A percentile compares a stretch with the other conserved stretches of the same genome.
phyloP scores from a whole-genome alignment of 2,113 vertebrate species.

The Nycticebus coucang region DNA sequence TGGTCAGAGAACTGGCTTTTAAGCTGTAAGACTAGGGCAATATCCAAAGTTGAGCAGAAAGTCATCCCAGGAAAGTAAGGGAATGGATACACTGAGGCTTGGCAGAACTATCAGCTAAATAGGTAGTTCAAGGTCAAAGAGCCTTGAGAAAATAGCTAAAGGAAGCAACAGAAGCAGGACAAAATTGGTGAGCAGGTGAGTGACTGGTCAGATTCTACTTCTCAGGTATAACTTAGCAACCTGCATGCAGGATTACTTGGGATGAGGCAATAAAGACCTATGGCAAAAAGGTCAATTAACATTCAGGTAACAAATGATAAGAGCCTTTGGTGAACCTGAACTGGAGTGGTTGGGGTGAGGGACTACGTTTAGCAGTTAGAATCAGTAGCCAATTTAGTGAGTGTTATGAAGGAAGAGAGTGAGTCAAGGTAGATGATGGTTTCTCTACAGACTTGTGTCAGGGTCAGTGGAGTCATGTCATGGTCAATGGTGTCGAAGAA shows the following conservation, averaged over 20 bases:
- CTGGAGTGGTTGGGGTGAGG: neutral
- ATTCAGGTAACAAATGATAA: neutral
- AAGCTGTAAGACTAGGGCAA: neutral
- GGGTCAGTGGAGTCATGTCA: neutral
- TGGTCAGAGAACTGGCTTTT: neutral
- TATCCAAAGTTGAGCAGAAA: neutral
- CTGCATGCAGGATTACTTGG: neutral
- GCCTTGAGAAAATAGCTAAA: neutral
- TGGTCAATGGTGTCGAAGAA: neutral
- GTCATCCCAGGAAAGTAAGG: neutral
- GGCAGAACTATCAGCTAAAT: neutral
- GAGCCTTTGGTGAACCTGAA: neutral
- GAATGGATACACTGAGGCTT: neutral
- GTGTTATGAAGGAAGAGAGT: neutral
- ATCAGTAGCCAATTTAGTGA: neutral
- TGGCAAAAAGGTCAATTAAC: neutral
- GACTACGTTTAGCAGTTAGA: neutral
- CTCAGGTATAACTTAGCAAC: neutral
- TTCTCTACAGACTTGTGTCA: neutral
- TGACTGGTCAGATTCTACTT: neutral
- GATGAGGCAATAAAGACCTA: neutral
- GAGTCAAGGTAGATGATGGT: no score
- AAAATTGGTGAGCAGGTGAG: neutral
- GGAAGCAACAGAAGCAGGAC: neutral
- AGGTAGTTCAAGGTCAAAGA: neutral